These are phyloP conservation scores for Lasioglossum zephyrum DNA, from an alignment of 2,888 invertebrate genomes.

Conservation along the genomic window DNA sequence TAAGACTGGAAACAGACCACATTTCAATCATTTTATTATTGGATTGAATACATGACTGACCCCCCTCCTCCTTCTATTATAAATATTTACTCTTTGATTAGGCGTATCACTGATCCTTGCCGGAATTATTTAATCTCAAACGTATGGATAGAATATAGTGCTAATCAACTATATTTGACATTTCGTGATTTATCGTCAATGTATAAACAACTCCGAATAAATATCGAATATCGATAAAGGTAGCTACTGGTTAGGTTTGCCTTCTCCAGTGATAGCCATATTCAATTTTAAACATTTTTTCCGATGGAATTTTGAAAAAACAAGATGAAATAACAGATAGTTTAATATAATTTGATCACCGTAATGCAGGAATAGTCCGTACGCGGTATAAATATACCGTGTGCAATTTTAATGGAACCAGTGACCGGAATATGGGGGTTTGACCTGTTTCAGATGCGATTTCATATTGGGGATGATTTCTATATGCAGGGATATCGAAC, in stretches of 20 bases:
- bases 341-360: background rate
- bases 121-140: background rate
- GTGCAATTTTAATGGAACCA: background rate
- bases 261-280: background rate
- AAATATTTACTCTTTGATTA: background rate
- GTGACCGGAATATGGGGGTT: conserved; percentile 4
- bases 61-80: background rate
- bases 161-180: background rate
- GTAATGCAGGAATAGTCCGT: background rate
- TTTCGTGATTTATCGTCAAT: background rate
- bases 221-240: background rate
- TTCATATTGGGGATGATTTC: conserved; percentile 4
- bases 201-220: background rate
- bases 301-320: too few species aligned
- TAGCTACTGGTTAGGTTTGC: background rate
- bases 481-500: background rate
- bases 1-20: background rate
- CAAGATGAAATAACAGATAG: background rate
- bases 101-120: background rate
- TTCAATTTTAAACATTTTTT: background rate
- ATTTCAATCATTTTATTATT: background rate
- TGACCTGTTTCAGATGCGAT: background rate
- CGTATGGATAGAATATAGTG: background rate
- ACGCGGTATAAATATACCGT: background rate
- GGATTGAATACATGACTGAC: background rate